Percentiles rank a stretch among this genome's conserved stretches.
Evolutionary conservation across 2,797 vertebrate genomes (phyloP).

Genomic region (Eidolon dupreanum): DNA sequence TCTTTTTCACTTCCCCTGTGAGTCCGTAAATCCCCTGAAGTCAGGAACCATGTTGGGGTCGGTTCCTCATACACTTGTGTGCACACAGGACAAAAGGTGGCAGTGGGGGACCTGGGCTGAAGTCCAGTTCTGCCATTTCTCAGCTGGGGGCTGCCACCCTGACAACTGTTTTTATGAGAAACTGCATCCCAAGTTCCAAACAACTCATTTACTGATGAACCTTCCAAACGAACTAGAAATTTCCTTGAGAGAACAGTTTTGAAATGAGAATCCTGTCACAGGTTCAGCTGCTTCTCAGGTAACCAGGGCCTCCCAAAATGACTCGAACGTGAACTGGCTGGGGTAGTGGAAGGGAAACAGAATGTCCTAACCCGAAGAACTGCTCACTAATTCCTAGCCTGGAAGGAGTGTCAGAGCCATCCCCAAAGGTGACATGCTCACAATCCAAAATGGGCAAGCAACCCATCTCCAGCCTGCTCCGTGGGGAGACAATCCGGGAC

Average conservation of each 20-base stretch:
- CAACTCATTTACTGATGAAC: not conserved
- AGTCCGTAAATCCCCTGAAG: not conserved
- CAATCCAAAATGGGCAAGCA: not conserved
- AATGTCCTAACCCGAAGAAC: not conserved
- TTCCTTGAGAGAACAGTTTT: not conserved
- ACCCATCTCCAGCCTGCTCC: not conserved
- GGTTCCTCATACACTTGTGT: fast-evolving
- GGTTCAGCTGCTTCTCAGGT: not conserved
- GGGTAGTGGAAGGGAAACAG: fast-evolving
- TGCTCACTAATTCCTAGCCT: not conserved
- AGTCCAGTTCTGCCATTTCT: not conserved
- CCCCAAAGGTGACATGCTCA: not conserved
- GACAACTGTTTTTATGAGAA: not conserved
- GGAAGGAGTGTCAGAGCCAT: not conserved
- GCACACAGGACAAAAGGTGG: not conserved
- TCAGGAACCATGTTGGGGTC: not conserved
- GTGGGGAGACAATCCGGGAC: not conserved
- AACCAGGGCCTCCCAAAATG: not conserved
- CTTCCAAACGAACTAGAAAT: not conserved
- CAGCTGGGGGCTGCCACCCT: not conserved
- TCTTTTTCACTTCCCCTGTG: not conserved
- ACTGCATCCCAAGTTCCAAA: not conserved
- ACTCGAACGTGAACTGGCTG: not conserved
- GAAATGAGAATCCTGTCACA: not conserved
- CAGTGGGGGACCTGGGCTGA: not conserved